Percentiles rank a stretch among this genome's conserved stretches.
Conservation (phyloP, 2,113 vertebrate species). For the Aviceda subcristata region DNA sequence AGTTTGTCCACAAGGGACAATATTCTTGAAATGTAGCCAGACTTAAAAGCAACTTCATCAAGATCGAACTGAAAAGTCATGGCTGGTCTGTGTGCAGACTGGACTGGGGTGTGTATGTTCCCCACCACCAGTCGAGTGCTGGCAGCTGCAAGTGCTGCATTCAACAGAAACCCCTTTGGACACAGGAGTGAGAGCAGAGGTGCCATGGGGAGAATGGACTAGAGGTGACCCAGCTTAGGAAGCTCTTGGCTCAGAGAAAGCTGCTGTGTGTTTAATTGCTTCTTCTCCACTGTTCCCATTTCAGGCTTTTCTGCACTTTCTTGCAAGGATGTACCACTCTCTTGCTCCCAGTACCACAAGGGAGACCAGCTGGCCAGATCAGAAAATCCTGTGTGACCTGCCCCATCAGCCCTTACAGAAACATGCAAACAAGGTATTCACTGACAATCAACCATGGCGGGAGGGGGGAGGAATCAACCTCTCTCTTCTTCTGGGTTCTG, state of each 20-base stretch:
- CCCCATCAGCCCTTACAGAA: not conserved
- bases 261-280: not conserved
- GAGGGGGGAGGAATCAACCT: too few relatives aligned
- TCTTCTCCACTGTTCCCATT: not conserved
- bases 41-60: not conserved
- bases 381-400: not conserved
- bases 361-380: not conserved
- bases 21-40: not conserved
- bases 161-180: not conserved
- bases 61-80: not conserved
- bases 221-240: not conserved
- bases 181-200: rapidly evolving
- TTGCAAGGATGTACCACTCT: not conserved
- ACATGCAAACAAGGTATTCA: rapidly evolving
- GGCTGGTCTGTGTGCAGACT: not conserved
- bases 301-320: not conserved
- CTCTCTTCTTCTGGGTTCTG: not conserved
- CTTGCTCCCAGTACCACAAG: not conserved
- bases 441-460: not conserved
- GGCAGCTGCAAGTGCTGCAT: rapidly evolving
- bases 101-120: not conserved
- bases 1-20: not conserved
- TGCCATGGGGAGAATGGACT: rapidly evolving
- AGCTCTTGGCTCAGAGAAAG: not conserved
- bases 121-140: rapidly evolving